Evolutionary conservation across 2,113 vertebrate species (phyloP).

Genomic region (Jaculus jaculus): DNA sequence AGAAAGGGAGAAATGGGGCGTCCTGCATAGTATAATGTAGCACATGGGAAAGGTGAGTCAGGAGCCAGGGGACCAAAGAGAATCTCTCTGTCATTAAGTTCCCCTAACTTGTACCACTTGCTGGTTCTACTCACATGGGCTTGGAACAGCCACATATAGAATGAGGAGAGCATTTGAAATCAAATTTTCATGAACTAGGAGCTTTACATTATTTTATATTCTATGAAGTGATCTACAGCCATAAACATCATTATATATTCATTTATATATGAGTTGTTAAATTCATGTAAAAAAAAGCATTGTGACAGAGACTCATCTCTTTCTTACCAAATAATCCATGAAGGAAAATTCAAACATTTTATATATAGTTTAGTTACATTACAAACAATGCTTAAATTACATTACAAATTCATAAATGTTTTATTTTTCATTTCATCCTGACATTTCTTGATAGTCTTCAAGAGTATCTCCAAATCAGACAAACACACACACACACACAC

Average conservation of each 20-base stretch:
- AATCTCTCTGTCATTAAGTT: neutral
- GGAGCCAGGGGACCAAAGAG: neutral
- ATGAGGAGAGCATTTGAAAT: neutral
- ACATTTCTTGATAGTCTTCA: neutral
- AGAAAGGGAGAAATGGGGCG: neutral
- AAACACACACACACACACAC: neutral
- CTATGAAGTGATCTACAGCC: neutral
- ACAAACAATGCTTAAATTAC: conserved; percentile 27
- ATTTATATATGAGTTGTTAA: neutral
- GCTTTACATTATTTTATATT: neutral
- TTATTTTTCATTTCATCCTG: neutral
- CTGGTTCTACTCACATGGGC: neutral
- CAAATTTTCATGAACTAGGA: neutral
- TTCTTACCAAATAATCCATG: neutral
- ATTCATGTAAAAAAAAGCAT: neutral
- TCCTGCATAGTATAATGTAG: rapidly evolving
- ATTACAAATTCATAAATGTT: neutral
- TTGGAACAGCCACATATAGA: neutral
- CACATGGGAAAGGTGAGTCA: neutral
- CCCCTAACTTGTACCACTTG: neutral
- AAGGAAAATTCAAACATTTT: conserved; percentile 16
- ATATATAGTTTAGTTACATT: neutral
- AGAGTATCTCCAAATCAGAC: neutral
- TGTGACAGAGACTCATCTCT: neutral
- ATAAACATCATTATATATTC: neutral